A percentile compares a stretch with the other conserved stretches of the same genome.
Conservation (phyloP, 2,797 vertebrate genomes). For the Eidolon dupreanum region DNA sequence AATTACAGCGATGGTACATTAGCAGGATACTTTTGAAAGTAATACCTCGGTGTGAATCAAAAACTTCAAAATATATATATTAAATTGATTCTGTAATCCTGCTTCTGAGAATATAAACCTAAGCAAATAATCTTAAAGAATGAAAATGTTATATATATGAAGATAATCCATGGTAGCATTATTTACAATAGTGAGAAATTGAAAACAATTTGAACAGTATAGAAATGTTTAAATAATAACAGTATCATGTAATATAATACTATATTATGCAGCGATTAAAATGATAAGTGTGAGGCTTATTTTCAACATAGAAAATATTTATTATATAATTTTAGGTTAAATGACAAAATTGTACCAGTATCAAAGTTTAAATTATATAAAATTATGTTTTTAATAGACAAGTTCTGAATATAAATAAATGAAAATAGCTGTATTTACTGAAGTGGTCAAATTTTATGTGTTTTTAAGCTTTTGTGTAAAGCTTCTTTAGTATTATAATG, state of each 20-base stretch:
- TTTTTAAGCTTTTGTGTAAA: slow-evolving; percentile 34
- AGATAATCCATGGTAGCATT: slow-evolving; percentile 24
- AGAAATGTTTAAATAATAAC: slow-evolving; percentile 49
- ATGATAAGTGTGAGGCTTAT: slow-evolving; percentile 57
- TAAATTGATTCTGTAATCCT: slow-evolving; percentile 10
- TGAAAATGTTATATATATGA: not conserved
- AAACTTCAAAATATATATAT: not conserved
- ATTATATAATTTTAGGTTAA: slow-evolving; percentile 55
- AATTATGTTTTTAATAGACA: slow-evolving; percentile 26
- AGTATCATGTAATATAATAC: not conserved
- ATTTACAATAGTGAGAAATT: slow-evolving; percentile 39
- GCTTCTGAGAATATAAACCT: slow-evolving; percentile 53
- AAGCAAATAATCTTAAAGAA: slow-evolving; percentile 40
- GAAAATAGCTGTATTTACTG: slow-evolving; percentile 52
- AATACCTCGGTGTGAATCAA: not conserved
- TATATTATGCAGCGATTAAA: slow-evolving; percentile 35
- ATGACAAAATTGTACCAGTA: slow-evolving; percentile 45
- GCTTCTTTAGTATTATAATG: not conserved
- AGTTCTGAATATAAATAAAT: slow-evolving; percentile 37
- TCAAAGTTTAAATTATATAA: slow-evolving; percentile 53
- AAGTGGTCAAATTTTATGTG: not conserved
- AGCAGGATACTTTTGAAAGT: not conserved
- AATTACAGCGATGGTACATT: not conserved
- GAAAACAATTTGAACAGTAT: slow-evolving; percentile 24
- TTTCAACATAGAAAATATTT: slow-evolving; percentile 57